phyloP scores from a whole-genome alignment of 2,113 vertebrate genomes.

The Rhombomys opimus region DNA sequence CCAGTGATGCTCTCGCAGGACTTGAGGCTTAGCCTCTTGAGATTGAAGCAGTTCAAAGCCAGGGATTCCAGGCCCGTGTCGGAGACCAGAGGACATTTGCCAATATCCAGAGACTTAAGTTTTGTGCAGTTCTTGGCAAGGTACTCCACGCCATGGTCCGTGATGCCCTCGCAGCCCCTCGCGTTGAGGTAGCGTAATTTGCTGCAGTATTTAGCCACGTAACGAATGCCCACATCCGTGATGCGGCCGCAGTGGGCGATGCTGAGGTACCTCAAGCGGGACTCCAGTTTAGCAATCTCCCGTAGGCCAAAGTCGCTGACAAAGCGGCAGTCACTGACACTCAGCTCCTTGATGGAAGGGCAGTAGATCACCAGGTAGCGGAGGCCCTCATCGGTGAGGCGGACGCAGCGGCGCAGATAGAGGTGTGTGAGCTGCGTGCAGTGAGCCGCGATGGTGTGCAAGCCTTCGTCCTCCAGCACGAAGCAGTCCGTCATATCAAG shows the following conservation, averaged over 20 bases:
- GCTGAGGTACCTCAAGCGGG: constrained; percentile 96
- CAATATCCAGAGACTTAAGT: constrained; percentile 96
- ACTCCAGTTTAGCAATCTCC: constrained; percentile 97
- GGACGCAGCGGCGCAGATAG: constrained; percentile 96
- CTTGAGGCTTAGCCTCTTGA: constrained; percentile 95
- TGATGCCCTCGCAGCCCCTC: constrained; percentile 97
- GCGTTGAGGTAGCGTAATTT: constrained; percentile 99
- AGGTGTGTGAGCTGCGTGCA: constrained; percentile 98
- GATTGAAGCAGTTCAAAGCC: constrained; percentile 95
- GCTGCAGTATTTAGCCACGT: constrained; percentile 97
- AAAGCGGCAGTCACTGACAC: constrained; percentile 97
- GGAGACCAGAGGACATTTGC: constrained; percentile 97
- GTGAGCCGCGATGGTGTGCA: constrained; percentile 97
- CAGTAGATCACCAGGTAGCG: constrained; percentile 97
- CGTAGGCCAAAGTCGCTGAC: constrained; percentile 97
- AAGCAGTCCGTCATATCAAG: constrained; percentile 99
- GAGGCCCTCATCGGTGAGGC: constrained; percentile 96
- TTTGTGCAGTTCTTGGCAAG: constrained; percentile 97
- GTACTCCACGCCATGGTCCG: constrained; percentile 96
- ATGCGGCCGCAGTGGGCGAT: constrained; percentile 97
- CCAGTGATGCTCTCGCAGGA: constrained; percentile 97
- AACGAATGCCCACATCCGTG: constrained; percentile 97
- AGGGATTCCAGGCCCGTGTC: constrained; percentile 95
- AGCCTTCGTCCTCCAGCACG: constrained; percentile 96
- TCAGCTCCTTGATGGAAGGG: constrained; percentile 93